Conservation (phyloP, 2,797 vertebrate species). For the Epinephelus coioides region DNA sequence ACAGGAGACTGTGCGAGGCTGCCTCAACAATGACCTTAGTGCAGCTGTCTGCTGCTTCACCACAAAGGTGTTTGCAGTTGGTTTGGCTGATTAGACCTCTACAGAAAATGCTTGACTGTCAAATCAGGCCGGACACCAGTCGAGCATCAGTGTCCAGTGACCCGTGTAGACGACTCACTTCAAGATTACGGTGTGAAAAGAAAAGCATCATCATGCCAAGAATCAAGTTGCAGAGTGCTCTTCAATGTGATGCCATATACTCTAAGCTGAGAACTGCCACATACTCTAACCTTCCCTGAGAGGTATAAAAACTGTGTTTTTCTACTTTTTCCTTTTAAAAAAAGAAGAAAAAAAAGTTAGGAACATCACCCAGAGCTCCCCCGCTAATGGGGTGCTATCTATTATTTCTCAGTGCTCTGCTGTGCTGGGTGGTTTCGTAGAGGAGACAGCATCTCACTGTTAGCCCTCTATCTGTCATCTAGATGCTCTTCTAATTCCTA, state of each 20-base stretch:
- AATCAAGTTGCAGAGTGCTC: neutral
- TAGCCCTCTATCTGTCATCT: conserved; percentile 52
- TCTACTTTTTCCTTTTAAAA: conserved; percentile 8
- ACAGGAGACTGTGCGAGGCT: neutral
- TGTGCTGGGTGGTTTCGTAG: conserved; percentile 49
- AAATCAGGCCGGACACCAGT: conserved; percentile 1
- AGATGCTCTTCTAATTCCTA: conserved; percentile 41
- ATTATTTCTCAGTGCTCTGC: conserved; percentile 72
- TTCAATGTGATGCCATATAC: conserved; percentile 1
- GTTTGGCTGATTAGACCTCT: neutral
- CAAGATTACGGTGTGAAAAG: conserved; percentile 9
- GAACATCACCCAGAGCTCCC: conserved; percentile 45
- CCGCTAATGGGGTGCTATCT: conserved; percentile 70
- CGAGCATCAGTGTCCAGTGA: conserved; percentile 5
- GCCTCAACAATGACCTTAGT: neutral
- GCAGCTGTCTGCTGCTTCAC: neutral
- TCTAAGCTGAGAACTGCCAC: conserved; percentile 3
- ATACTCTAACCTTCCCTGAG: conserved; percentile 9
- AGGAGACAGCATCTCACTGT: conserved; percentile 55
- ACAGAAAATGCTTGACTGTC: neutral
- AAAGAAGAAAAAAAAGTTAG: conserved; percentile 12
- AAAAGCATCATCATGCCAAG: conserved; percentile 17
- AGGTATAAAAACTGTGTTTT: conserved; percentile 23
- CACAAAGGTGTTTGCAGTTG: conserved; percentile 2
- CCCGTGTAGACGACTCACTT: conserved; percentile 1